Evolutionary conservation across 2,888 invertebrate genomes (phyloP).

Genomic region (Apocheima hispidaria): DNA sequence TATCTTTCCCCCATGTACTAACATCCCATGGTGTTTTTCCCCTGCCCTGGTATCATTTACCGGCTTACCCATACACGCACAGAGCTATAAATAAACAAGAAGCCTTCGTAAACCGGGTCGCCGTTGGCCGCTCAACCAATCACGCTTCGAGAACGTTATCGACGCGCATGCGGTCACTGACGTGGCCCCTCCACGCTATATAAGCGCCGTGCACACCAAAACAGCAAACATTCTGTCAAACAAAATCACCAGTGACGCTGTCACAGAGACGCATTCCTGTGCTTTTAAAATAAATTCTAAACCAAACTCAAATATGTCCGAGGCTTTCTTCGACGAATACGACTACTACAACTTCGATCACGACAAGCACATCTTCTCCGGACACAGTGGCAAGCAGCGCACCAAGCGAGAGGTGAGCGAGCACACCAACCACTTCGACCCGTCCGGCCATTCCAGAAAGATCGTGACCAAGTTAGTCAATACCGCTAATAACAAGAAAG

Average conservation of each 20-base stretch:
- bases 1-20: no score
- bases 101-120: conserved; percentile 68
- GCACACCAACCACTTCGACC: conserved; percentile 97
- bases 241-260: conserved; percentile 62
- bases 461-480: conserved; percentile 94
- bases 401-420: conserved; percentile 95
- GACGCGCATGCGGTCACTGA: conserved; percentile 84
- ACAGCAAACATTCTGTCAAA: conserved; percentile 65
- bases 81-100: conserved; percentile 72
- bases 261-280: conserved; percentile 59
- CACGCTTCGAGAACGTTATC: conserved; percentile 73
- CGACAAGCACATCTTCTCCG: conserved; percentile 95
- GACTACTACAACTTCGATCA: conserved; percentile 97
- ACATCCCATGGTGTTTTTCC: background rate
- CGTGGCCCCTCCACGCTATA: conserved; percentile 72
- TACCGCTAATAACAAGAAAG: conserved; percentile 92
- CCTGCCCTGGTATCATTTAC: conserved; percentile 55
- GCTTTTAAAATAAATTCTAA: conserved; percentile 46
- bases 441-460: conserved; percentile 97
- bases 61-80: conserved; percentile 67
- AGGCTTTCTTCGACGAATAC: conserved; percentile 94
- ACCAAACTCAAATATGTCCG: conserved; percentile 89
- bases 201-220: conserved; percentile 56
- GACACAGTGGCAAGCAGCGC: conserved; percentile 96
- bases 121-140: conserved; percentile 69